Conservation (phyloP, 2,113 vertebrate genomes). For the Athene noctua region DNA sequence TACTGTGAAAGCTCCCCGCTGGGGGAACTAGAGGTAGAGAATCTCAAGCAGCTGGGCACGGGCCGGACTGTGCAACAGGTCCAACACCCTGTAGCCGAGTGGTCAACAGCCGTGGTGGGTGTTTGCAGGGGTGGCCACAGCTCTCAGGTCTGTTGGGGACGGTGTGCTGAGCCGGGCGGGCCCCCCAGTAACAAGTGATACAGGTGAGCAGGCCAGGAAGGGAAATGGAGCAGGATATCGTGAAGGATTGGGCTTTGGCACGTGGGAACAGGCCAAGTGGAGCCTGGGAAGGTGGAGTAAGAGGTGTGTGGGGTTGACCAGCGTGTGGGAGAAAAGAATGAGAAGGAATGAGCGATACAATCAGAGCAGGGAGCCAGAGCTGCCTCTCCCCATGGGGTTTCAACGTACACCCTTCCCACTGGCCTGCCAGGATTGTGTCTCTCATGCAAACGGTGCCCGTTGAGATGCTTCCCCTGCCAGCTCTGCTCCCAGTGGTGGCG, state of each 20-base stretch:
- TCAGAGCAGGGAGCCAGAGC: background rate
- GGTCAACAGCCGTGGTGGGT: background rate
- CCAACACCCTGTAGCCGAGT: accelerated
- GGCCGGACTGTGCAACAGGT: background rate
- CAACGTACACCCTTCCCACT: accelerated
- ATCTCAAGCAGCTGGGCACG: background rate
- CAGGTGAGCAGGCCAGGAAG: background rate
- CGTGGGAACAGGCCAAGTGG: background rate
- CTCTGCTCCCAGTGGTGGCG: background rate
- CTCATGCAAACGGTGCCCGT: accelerated
- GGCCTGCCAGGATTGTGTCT: accelerated
- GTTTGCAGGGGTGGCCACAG: background rate
- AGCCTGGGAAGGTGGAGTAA: background rate
- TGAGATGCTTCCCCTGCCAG: background rate
- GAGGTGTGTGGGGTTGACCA: background rate
- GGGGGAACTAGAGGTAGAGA: too few species aligned
- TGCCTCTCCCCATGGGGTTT: background rate
- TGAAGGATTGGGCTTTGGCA: background rate
- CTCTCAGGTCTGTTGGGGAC: background rate
- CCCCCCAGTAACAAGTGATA: background rate
- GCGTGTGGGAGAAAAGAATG: background rate
- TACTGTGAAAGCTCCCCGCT: accelerated
- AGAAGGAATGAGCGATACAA: accelerated
- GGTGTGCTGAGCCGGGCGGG: background rate
- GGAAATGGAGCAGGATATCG: accelerated